Conservation (phyloP, 2,113 vertebrate species). For the Microcebus jonahi region DNA sequence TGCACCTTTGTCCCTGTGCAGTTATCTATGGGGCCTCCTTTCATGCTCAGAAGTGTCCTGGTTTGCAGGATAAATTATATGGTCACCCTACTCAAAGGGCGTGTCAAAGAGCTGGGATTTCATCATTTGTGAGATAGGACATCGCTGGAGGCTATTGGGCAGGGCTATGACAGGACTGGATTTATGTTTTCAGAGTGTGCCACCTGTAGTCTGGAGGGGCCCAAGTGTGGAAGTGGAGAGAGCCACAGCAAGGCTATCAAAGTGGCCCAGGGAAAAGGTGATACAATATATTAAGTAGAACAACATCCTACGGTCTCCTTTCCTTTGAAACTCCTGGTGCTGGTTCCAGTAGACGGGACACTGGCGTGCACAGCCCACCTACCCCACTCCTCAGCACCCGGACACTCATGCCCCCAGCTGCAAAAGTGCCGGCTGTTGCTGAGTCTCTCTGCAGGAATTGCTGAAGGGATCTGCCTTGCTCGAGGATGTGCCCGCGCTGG, state of each 20-base stretch:
- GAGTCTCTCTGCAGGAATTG: neutral
- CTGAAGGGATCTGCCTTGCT: neutral
- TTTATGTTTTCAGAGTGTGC: neutral
- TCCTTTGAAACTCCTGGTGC: neutral
- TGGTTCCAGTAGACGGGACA: neutral
- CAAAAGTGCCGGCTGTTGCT: neutral
- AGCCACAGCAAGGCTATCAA: neutral
- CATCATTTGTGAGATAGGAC: slow-evolving; percentile 1
- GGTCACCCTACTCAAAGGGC: neutral
- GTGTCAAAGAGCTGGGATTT: neutral
- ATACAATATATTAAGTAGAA: neutral
- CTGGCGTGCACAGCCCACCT: too few relatives aligned
- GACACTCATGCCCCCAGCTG: neutral
- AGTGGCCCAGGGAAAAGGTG: neutral
- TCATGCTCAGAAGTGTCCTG: neutral
- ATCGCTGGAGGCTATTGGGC: neutral
- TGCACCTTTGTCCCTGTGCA: neutral
- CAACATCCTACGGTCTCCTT: neutral
- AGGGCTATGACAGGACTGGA: neutral
- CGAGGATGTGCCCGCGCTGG: neutral
- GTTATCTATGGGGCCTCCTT: neutral
- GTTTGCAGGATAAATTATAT: neutral
- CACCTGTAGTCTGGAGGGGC: neutral
- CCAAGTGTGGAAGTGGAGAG: neutral
- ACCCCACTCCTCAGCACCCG: neutral